These are phyloP conservation scores for Meganola albula DNA, from an alignment of 2,888 invertebrate genomes.

Conservation along the genomic window DNA sequence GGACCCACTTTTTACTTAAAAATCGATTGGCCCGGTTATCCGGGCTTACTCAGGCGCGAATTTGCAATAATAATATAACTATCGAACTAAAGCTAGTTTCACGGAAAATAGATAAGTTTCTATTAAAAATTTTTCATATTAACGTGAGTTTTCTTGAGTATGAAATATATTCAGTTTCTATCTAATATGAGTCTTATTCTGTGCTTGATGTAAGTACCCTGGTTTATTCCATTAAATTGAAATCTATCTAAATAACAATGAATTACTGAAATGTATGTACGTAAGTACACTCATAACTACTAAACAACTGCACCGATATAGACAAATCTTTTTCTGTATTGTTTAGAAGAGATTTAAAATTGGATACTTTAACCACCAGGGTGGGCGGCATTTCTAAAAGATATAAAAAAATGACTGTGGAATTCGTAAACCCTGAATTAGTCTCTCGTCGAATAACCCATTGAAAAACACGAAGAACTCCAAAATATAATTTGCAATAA, in stretches of 20 bases:
- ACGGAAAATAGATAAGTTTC: slow-evolving; percentile 32
- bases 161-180: no score
- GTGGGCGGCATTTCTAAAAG: no score
- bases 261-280: no score
- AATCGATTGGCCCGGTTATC: slow-evolving; percentile 39
- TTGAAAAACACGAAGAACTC: slow-evolving; percentile 29
- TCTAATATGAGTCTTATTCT: no score
- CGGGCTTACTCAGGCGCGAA: slow-evolving; percentile 36
- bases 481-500: slow-evolving; percentile 61
- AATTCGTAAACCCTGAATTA: slow-evolving; percentile 19
- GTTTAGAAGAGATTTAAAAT: no score
- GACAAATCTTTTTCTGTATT: no score
- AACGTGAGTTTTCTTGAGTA: slow-evolving; percentile 4
- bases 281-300: no score
- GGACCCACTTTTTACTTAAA: slow-evolving; percentile 33
- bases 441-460: slow-evolving; percentile 25
- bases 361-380: no score
- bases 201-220: no score
- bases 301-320: no score
- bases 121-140: slow-evolving; percentile 35
- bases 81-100: slow-evolving; percentile 28
- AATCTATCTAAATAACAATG: no score
- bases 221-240: no score
- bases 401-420: slow-evolving; percentile 6
- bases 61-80: slow-evolving; percentile 38